phyloP scores from a whole-genome alignment of 1,140 invertebrate species.

The Formica exsecta region DNA sequence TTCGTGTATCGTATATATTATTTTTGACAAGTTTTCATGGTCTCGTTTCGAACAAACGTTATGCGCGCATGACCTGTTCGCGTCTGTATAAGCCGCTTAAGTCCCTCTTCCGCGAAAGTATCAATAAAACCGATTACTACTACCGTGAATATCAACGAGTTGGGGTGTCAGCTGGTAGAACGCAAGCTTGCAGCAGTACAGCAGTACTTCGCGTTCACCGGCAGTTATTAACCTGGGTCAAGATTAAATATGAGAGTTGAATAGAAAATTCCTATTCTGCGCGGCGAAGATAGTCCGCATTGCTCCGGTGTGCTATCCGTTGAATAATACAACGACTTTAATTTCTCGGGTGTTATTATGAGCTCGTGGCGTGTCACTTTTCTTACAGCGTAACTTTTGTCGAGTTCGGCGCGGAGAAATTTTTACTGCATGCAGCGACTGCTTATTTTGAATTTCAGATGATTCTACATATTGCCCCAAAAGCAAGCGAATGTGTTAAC shows the following conservation, averaged over 20 bases:
- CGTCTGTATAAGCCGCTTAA: constrained; percentile 50
- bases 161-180: constrained; percentile 12
- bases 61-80: background rate
- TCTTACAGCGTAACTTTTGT: background rate
- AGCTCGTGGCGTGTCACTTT: background rate
- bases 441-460: constrained; percentile 45
- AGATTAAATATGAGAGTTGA: constrained; percentile 52
- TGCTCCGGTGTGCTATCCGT: background rate
- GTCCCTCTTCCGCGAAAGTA: constrained; percentile 53
- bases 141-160: constrained; percentile 64
- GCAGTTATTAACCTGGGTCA: constrained; percentile 44
- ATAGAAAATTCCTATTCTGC: constrained; percentile 37
- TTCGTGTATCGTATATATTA: background rate
- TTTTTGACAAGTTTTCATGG: constrained; percentile 21
- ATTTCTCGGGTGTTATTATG: constrained; percentile 39
- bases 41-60: background rate
- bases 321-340: constrained; percentile 44
- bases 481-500: background rate
- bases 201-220: constrained; percentile 3
- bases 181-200: background rate
- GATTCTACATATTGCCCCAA: constrained; percentile 1
- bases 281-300: constrained; percentile 25
- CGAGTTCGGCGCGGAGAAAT: background rate
- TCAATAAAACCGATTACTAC: constrained; percentile 69
- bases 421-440: background rate